A percentile compares a stretch with the other conserved stretches of the same genome.
Evolutionary conservation across 2,113 vertebrate species (phyloP).

Genomic region (Sphyrna mokarran): DNA sequence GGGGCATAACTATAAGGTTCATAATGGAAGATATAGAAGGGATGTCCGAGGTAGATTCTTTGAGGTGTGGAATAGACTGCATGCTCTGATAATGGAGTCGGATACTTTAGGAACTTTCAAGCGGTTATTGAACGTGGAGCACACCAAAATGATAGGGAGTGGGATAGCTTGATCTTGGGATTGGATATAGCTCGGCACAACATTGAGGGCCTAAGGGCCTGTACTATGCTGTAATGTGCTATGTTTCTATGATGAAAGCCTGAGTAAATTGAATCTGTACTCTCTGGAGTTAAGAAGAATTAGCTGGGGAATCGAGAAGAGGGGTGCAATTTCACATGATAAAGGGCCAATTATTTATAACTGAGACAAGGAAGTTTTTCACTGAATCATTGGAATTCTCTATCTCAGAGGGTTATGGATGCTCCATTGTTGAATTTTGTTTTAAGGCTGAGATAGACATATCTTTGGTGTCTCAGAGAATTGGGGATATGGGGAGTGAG

Average conservation of each 20-base stretch:
- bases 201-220: too few relatives aligned
- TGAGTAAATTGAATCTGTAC: neutral
- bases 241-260: neutral
- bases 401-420: neutral
- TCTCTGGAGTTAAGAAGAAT: neutral
- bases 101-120: too few relatives aligned
- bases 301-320: neutral
- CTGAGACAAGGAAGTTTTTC: neutral
- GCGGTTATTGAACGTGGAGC: too few relatives aligned
- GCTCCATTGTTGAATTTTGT: neutral
- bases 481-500: neutral
- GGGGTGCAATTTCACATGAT: neutral
- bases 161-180: too few relatives aligned
- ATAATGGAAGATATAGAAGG: too few relatives aligned
- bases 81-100: too few relatives aligned
- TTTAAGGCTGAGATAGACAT: neutral
- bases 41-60: too few relatives aligned
- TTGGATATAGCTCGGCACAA: too few relatives aligned
- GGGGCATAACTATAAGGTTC: too few relatives aligned
- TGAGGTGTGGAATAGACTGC: too few relatives aligned
- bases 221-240: too few relatives aligned
- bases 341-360: neutral
- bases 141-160: too few relatives aligned
- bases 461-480: neutral
- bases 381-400: neutral